Evolutionary conservation across 2,113 vertebrate genomes (phyloP).

Genomic region (Oreochromis niloticus): DNA sequence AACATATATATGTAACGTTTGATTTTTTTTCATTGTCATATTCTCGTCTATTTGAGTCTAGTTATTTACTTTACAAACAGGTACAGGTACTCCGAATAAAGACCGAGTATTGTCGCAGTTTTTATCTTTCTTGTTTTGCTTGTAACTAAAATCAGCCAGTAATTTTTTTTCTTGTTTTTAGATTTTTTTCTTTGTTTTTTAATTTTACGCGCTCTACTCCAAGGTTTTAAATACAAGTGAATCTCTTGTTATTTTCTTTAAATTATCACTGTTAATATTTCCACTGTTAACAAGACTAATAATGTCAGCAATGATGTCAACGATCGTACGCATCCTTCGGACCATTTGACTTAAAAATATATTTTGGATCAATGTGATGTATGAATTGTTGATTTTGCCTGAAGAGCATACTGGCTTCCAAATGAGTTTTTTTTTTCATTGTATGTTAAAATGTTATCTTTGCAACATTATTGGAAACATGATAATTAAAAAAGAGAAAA

Average conservation of each 20-base stretch:
- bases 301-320: neutral
- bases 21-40: neutral
- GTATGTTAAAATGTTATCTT: neutral
- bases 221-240: neutral
- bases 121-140: neutral
- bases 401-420: neutral
- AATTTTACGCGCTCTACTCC: neutral
- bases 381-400: neutral
- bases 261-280: neutral
- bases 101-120: neutral
- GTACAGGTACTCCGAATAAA: neutral
- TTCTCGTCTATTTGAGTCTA: neutral
- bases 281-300: neutral
- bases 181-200: neutral
- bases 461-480: neutral
- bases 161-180: neutral
- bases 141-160: neutral
- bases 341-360: neutral
- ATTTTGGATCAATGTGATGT: neutral
- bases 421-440: neutral
- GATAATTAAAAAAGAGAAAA: neutral
- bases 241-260: neutral
- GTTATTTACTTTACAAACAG: neutral
- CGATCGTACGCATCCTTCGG: neutral
- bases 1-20: neutral